phyloP scores from a whole-genome alignment of 1,140 invertebrate species.

The Drosophila nikananu region DNA sequence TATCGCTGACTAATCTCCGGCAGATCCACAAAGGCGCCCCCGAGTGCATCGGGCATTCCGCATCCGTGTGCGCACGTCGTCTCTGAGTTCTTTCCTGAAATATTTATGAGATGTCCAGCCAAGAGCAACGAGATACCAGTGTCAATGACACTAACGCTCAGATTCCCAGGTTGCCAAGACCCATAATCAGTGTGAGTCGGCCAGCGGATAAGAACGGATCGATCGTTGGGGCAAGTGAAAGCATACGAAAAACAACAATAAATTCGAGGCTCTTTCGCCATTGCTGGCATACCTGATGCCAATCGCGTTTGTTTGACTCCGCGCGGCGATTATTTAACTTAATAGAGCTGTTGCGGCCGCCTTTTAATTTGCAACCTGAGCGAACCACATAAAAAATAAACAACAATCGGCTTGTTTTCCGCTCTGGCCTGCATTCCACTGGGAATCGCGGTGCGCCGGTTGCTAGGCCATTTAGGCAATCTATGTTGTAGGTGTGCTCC shows the following conservation, averaged over 20 bases:
- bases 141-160: slow-evolving; percentile 33
- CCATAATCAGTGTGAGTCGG: slow-evolving; percentile 10
- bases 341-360: slow-evolving; percentile 50
- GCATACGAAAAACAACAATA: slow-evolving; percentile 1
- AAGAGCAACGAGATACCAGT: slow-evolving; percentile 10
- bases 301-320: slow-evolving; percentile 64
- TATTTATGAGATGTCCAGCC: slow-evolving; percentile 38
- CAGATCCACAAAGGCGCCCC: slow-evolving; percentile 28
- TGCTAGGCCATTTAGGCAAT: slow-evolving; percentile 48
- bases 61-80: slow-evolving; percentile 3
- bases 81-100: slow-evolving; percentile 2
- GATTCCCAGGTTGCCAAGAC: neutral
- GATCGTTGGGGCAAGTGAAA: slow-evolving; percentile 22
- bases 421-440: slow-evolving; percentile 31
- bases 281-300: slow-evolving; percentile 49
- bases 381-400: slow-evolving; percentile 75
- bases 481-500: slow-evolving; percentile 2
- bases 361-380: slow-evolving; percentile 77
- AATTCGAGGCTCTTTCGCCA: slow-evolving; percentile 21
- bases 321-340: slow-evolving; percentile 57
- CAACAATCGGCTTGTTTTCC: slow-evolving; percentile 47
- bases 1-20: slow-evolving; percentile 3
- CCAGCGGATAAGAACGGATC: slow-evolving; percentile 17
- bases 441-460: slow-evolving; percentile 19
- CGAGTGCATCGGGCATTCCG: slow-evolving; percentile 24